Evolutionary conservation across 2,888 invertebrate species (phyloP).

Genomic region (Adela reaumurella): DNA sequence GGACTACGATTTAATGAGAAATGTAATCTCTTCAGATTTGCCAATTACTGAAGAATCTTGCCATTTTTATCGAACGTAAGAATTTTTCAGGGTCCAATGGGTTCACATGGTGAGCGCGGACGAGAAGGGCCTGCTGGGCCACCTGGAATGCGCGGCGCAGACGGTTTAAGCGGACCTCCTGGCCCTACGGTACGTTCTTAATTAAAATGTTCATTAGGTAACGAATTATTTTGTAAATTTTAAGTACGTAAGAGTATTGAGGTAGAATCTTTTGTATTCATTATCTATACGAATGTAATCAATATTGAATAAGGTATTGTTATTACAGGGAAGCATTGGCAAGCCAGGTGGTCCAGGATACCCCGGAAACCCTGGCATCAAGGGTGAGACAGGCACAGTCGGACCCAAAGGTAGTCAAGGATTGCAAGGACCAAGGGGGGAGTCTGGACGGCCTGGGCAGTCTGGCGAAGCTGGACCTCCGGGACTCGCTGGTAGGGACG

Average conservation of each 20-base stretch:
- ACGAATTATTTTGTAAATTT: too few relatives aligned
- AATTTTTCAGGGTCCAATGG: constrained; percentile 70
- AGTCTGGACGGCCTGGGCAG: constrained; percentile 73
- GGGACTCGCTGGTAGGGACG: constrained; percentile 77
- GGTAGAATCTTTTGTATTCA: background rate
- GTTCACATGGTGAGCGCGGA: constrained; percentile 79
- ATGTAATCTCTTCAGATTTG: too few relatives aligned
- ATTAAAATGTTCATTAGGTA: too few relatives aligned
- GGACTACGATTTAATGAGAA: too few relatives aligned
- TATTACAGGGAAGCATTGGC: constrained; percentile 67
- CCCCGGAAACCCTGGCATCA: constrained; percentile 75
- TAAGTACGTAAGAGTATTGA: background rate
- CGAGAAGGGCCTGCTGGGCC: constrained; percentile 78
- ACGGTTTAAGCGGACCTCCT: constrained; percentile 76
- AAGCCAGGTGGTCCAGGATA: constrained; percentile 84
- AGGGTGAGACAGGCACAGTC: constrained; percentile 71
- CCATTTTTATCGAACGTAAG: too few relatives aligned
- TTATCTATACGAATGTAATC: background rate
- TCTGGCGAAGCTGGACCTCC: constrained; percentile 73
- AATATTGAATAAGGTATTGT: constrained; percentile 1
- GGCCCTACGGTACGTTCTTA: constrained; percentile 60
- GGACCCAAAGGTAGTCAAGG: constrained; percentile 83
- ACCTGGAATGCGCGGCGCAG: constrained; percentile 73
- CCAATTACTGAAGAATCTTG: too few relatives aligned
- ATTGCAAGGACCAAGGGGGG: constrained; percentile 76